These are phyloP conservation scores for Drosophila saltans DNA, from an alignment of 1,140 invertebrate genomes.

Conservation along the genomic window DNA sequence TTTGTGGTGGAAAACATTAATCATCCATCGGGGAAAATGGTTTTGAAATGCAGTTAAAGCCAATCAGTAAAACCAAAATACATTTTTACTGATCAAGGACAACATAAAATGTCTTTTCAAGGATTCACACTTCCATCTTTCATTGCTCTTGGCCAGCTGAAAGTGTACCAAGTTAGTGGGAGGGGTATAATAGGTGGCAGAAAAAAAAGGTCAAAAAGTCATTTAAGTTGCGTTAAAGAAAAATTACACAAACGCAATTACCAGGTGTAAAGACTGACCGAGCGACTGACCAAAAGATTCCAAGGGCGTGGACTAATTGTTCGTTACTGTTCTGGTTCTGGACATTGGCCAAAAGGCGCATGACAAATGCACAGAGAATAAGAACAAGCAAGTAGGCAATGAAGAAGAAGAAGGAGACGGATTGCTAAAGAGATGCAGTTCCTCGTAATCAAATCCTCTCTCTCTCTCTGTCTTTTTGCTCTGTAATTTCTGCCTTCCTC, in stretches of 20 bases:
- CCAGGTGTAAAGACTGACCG: constrained; percentile 3
- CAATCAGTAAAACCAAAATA: constrained; percentile 37
- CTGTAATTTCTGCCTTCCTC: constrained; percentile 66
- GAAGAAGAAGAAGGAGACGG: not conserved
- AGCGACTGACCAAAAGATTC: constrained; percentile 74
- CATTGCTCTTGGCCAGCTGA: not conserved
- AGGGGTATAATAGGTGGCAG: not conserved
- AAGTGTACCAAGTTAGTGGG: too few species aligned
- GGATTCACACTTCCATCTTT: constrained; percentile 35
- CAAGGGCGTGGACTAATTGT: constrained; percentile 80
- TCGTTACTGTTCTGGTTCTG: constrained; percentile 33
- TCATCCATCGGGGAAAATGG: constrained; percentile 52
- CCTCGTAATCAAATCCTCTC: constrained; percentile 48
- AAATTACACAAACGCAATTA: constrained; percentile 63
- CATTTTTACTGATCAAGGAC: constrained; percentile 50
- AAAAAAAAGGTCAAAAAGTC: constrained; percentile 64
- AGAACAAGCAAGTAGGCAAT: constrained; percentile 16
- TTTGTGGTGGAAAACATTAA: constrained; percentile 52
- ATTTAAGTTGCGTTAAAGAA: constrained; percentile 76
- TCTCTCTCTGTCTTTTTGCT: constrained; percentile 22
- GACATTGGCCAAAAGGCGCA: constrained; percentile 53
- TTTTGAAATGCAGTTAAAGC: constrained; percentile 15
- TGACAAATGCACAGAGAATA: constrained; percentile 54
- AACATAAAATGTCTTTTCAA: constrained; percentile 64
- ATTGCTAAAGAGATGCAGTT: constrained; percentile 17